These are phyloP conservation scores for Aporrectodea caliginosa DNA, from an alignment of 1,140 invertebrate species.

Conservation along the genomic window DNA sequence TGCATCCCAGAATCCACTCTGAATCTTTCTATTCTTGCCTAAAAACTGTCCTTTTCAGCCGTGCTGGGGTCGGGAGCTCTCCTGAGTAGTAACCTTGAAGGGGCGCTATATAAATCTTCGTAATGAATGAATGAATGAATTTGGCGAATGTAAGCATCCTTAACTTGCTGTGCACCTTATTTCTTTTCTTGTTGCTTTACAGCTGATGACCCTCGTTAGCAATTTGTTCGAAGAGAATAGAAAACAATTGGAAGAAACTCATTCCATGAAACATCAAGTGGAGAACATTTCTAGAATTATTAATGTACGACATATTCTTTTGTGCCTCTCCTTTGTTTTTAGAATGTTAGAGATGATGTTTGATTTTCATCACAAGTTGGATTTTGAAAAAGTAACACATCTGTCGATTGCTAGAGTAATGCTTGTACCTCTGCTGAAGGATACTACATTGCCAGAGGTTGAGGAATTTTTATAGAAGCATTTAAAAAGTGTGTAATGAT, in stretches of 20 bases:
- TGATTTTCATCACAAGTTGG: not conserved
- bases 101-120: not conserved
- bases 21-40: no score
- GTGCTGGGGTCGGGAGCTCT: not conserved
- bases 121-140: not conserved
- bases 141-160: no score
- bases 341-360: not conserved
- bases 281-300: not conserved
- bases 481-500: no score
- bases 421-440: not conserved
- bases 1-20: no score
- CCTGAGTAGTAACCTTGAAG: not conserved
- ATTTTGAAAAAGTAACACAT: not conserved
- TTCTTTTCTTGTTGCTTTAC: not conserved
- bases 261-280: not conserved
- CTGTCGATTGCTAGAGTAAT: not conserved
- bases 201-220: not conserved
- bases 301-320: not conserved
- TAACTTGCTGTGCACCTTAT: no score
- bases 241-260: not conserved
- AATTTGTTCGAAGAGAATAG: not conserved
- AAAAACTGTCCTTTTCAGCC: no score
- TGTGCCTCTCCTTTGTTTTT: not conserved
- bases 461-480: not conserved
- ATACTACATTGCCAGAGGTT: not conserved